These are phyloP conservation scores for Heloderma charlesbogerti DNA, from an alignment of 2,113 vertebrate species.

Conservation along the genomic window DNA sequence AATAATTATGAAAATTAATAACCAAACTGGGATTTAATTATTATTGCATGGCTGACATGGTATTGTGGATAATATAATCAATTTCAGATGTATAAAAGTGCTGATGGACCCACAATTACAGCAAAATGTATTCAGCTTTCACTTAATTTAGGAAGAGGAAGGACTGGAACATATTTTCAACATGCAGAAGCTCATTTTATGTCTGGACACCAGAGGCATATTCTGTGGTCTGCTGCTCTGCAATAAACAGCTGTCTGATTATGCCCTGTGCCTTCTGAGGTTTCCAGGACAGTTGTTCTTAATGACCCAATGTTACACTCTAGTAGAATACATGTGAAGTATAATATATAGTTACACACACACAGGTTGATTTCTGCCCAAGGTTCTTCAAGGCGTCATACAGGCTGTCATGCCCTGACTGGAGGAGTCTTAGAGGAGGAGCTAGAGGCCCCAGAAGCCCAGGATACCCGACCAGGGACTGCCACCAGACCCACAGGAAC, in stretches of 20 bases:
- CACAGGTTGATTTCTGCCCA: conserved; percentile 38
- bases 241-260: conserved; percentile 73
- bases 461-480: too few relatives aligned
- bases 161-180: conserved; percentile 38
- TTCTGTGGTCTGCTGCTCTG: conserved; percentile 59
- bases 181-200: conserved; percentile 43
- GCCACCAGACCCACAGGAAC: too few relatives aligned
- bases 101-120: conserved; percentile 28
- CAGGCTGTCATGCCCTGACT: too few relatives aligned
- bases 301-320: conserved; percentile 71
- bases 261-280: conserved; percentile 49
- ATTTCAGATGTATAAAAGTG: conserved; percentile 46
- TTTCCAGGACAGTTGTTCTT: conserved; percentile 69
- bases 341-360: conserved; percentile 37
- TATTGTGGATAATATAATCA: conserved; percentile 47
- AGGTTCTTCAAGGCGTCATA: background rate
- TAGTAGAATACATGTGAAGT: conserved; percentile 44
- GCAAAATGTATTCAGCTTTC: conserved; percentile 46
- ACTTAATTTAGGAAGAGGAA: conserved; percentile 55
- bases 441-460: too few relatives aligned
- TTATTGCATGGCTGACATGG: conserved; percentile 36
- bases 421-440: too few relatives aligned
- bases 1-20: conserved; percentile 53
- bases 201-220: conserved; percentile 62
- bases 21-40: conserved; percentile 44